Base-by-base conservation (phyloP, 53 echinoderm and acorn worm species). In the Astropecten irregularis region DNA sequence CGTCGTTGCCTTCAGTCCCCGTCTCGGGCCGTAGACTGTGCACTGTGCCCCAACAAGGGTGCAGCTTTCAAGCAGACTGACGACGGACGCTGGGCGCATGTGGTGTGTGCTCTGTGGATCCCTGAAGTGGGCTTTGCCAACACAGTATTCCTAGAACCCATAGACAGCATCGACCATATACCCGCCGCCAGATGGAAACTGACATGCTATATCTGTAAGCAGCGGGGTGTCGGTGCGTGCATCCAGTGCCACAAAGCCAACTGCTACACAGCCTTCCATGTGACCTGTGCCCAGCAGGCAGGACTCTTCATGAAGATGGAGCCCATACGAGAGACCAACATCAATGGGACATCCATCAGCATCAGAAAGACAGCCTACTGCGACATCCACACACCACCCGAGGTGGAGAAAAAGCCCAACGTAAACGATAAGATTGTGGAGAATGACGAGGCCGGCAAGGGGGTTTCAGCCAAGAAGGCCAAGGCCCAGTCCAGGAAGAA, bases 251-350 rank as follows among this genome's bases (percentile, higher is more conserved):
- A 96, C 83, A 96, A 96, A 77, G 89, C 97, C 49, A 96, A 96
- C 94, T 96, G 97, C 70, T 96, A 96, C 85, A 96, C 97, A 25
- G 97, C 97, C 32, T 96, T 96, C 86, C 97, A 96, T 68, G 97
- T 94, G 56, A 96, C 96, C 9, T 96, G 97, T 63, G 97, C 97
- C 13, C 97, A 96, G 64, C 97, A 96, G 83, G 97, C 97, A 4
- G 91, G 92, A 20, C 88, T 96, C 26, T 96, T 86, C 84, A 96
- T 96, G 97, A 96, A 96, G 77, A 96, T 96, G 97, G 97, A 96
- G 50, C 97, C 97, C 5, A 91, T 96, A 10, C 71, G 97, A 36
- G 97, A 96, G 64, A 87, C 93, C 20, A 94, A 92, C 27, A 89
- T 93, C 56, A 94, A 96, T 65, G 97, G 97, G 10, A 96, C 97